Evolutionary conservation across 2,113 vertebrate species (phyloP).

Genomic region (Camelus bactrianus): DNA sequence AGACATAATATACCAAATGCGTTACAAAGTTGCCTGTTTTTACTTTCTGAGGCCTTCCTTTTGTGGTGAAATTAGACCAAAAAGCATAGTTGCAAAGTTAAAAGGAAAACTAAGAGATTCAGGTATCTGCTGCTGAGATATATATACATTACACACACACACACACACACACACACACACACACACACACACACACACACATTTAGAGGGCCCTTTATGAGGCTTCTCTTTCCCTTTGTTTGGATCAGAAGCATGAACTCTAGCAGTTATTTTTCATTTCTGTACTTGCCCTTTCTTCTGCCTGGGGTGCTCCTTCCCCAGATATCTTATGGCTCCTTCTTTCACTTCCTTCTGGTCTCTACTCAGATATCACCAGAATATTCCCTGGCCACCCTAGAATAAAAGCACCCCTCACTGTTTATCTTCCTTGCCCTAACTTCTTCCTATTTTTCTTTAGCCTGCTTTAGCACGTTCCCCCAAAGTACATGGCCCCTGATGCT

Average conservation of each 20-base stretch:
- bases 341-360: not conserved
- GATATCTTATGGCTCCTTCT: rapidly evolving
- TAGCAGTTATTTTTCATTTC: no score
- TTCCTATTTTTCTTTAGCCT: not conserved
- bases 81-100: not conserved
- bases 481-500: not conserved
- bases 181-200: rapidly evolving
- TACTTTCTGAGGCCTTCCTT: not conserved
- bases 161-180: not conserved
- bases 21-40: not conserved
- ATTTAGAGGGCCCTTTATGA: not conserved
- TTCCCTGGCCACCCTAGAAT: not conserved
- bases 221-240: not conserved
- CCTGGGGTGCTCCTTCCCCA: not conserved
- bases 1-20: not conserved
- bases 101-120: not conserved
- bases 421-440: not conserved
- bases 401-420: not conserved
- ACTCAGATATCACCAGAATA: not conserved
- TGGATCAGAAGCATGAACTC: not conserved
- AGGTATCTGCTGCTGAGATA: not conserved
- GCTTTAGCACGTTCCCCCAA: not conserved
- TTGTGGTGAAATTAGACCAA: not conserved
- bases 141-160: no score
- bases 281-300: not conserved